A percentile compares a stretch with the other conserved stretches of the same genome.
Conservation (phyloP, 2,113 vertebrate species). For the Gadus chalcogrammus region DNA sequence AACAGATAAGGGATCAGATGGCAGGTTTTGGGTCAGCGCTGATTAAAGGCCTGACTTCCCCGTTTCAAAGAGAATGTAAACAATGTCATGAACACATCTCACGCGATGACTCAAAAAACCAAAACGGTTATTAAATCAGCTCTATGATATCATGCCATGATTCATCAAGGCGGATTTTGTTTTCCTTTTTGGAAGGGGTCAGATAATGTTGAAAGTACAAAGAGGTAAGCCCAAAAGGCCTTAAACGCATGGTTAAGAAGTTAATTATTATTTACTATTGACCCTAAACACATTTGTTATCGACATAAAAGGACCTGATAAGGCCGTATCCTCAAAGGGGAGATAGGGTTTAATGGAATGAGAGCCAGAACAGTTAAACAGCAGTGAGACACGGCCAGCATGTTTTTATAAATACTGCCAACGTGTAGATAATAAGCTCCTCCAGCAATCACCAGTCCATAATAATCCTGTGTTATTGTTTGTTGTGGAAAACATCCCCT, state of each 20-base stretch:
- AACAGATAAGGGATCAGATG: slow-evolving; percentile 67
- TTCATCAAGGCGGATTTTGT: slow-evolving; percentile 49
- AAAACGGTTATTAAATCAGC: slow-evolving; percentile 62
- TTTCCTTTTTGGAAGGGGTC: slow-evolving; percentile 31
- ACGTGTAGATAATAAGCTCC: too few species aligned
- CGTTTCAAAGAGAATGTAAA: slow-evolving; percentile 62
- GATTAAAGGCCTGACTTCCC: slow-evolving; percentile 64
- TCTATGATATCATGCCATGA: slow-evolving; percentile 38
- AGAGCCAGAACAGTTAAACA: slow-evolving; percentile 27
- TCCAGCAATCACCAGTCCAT: too few species aligned
- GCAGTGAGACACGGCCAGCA: slow-evolving; percentile 19
- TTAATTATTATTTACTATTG: slow-evolving; percentile 71
- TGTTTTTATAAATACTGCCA: too few species aligned
- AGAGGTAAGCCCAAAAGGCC: slow-evolving; percentile 54
- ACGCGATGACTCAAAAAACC: slow-evolving; percentile 54
- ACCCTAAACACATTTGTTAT: slow-evolving; percentile 60
- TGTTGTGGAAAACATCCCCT: too few species aligned
- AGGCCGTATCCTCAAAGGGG: slow-evolving; percentile 34
- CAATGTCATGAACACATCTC: slow-evolving; percentile 55
- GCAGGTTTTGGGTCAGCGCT: slow-evolving; percentile 57
- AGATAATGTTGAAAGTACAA: slow-evolving; percentile 58
- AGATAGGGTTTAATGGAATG: slow-evolving; percentile 27
- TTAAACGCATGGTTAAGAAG: slow-evolving; percentile 59
- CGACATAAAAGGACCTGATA: slow-evolving; percentile 52
- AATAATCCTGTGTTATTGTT: too few species aligned